These are phyloP conservation scores for Numida meleagris DNA, from an alignment of 2,113 vertebrate species.

Conservation along the genomic window DNA sequence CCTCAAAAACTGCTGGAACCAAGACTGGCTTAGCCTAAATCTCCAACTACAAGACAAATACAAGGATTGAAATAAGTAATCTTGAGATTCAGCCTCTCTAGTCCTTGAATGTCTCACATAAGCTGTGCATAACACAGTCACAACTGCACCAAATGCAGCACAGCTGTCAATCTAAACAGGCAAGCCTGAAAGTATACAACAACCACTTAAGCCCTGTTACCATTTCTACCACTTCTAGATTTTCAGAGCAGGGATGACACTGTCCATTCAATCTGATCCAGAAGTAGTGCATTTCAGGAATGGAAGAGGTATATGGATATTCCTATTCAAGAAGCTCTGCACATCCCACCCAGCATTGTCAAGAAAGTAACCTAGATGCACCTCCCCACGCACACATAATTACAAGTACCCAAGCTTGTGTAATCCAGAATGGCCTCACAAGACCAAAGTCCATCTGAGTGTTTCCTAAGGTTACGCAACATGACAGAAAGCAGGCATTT, in stretches of 20 bases:
- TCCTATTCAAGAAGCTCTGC: neutral
- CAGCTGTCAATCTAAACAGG: neutral
- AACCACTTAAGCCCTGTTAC: neutral
- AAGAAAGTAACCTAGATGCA: neutral
- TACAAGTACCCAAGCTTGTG: neutral
- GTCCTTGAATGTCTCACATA: neutral
- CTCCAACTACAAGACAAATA: neutral
- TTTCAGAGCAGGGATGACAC: neutral
- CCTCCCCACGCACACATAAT: neutral
- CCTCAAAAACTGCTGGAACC: neutral
- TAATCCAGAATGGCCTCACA: neutral
- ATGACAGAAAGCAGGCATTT: neutral
- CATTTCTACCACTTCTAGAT: neutral
- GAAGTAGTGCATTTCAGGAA: neutral
- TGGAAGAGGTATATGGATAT: neutral
- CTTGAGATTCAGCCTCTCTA: neutral
- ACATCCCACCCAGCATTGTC: neutral
- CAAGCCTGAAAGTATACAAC: neutral
- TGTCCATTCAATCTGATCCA: neutral
- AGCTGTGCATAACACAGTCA: neutral
- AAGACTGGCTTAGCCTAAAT: neutral
- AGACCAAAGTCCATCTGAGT: neutral
- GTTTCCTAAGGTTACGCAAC: neutral
- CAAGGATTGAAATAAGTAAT: neutral
- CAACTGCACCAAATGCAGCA: neutral